These are phyloP conservation scores for Osmerus mordax DNA, from an alignment of 2,113 vertebrate genomes.

Conservation along the genomic window DNA sequence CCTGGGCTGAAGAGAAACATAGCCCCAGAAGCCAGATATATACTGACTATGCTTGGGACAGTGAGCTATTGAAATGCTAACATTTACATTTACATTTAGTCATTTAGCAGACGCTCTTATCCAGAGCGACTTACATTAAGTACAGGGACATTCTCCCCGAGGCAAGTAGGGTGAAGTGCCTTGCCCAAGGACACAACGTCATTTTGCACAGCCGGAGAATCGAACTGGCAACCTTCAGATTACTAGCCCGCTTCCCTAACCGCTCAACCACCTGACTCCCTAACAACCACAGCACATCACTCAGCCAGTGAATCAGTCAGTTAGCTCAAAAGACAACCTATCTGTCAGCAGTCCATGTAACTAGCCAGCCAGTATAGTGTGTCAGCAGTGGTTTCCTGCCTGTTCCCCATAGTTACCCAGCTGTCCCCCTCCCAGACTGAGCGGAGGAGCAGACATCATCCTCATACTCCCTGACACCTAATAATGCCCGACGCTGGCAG, in stretches of 20 bases:
- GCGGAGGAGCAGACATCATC: neutral
- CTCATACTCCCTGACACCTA: constrained; percentile 19
- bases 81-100: too few species aligned
- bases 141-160: too few species aligned
- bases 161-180: too few species aligned
- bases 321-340: neutral
- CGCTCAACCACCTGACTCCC: too few species aligned
- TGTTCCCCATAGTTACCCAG: neutral
- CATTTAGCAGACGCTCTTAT: too few species aligned
- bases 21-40: too few species aligned
- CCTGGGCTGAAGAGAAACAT: too few species aligned
- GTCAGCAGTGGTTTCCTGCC: neutral
- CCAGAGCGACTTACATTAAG: too few species aligned
- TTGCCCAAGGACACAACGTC: too few species aligned
- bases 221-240: too few species aligned
- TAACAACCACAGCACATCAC: neutral
- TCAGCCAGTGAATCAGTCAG: neutral
- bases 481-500: constrained; percentile 17
- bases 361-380: neutral
- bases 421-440: neutral
- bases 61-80: neutral
- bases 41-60: neutral
- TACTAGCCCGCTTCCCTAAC: too few species aligned
- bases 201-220: too few species aligned
- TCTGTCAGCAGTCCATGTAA: neutral